Base-by-base conservation (phyloP, 2,113 vertebrate species). In the Platichthys stellatus region DNA sequence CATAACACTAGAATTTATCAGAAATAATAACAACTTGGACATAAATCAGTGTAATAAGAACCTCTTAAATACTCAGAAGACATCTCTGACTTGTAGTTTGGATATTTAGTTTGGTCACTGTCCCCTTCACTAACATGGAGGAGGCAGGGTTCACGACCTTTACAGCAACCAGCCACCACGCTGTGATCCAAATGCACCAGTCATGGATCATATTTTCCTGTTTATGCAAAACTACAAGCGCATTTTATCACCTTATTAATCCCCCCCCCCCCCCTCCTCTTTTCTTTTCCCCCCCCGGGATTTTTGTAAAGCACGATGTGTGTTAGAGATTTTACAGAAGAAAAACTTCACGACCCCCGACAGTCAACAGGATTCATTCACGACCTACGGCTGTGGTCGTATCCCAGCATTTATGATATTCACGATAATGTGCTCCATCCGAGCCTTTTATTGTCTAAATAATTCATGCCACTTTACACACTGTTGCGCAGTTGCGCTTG, bases 391-490 rank as follows among this genome's bases (percentile, higher is more conserved):
- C 56, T 61, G 35, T n/a, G 10, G 65, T 11, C 69, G 63, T 53
- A 74, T 66, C 35, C 15, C 72, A 15, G 66, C 14, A 6, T 75
- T 81, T 77, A 68, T 67, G 23, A 76, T 66, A 76, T 83, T 74
- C 69, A 58, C 86, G 47, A 17, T 82, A 82, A 90, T 81, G 21
- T 67, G 10, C 60, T 64, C 82, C 72, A 69, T 81, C 72, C 73
- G 68, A 84, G 69, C 17, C 47, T 20, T 83, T 80, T 79, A 80
- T 76, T 63, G 49, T 78, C 81, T 76, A 53, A 83, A 81, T 84
- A 75, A 82, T 80, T 90, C 83, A 66, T 24, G 59, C 57, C 73
- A 58, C 28, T 80, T 83, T 68, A 62, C 70, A 54, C 12, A n/a
- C 63, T 35, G 8, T 74, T 69, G 68, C 0, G 51, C 17, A 7